Conservation (phyloP, 2,888 invertebrate species). For the Andrena chrysosceles region DNA sequence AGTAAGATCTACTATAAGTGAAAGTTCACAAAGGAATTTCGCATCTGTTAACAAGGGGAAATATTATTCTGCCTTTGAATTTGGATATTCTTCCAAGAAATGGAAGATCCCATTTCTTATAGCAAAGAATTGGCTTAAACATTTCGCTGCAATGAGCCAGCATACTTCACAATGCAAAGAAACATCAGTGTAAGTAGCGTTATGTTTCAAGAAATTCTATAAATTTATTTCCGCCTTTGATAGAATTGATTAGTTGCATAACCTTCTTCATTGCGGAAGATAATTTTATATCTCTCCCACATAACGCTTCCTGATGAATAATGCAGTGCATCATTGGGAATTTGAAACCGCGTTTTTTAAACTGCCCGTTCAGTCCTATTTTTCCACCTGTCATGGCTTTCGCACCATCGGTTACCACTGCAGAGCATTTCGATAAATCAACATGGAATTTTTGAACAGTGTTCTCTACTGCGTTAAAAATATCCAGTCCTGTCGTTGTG, state of each 20-base stretch:
- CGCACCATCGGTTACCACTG: background rate
- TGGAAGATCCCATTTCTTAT: no score
- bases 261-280: background rate
- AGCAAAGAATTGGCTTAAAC: background rate
- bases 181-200: background rate
- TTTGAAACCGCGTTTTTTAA: background rate
- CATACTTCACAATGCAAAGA: slow-evolving; percentile 7
- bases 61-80: background rate
- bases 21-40: background rate
- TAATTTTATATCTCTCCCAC: slow-evolving; percentile 21
- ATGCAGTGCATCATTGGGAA: background rate
- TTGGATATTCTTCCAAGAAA: slow-evolving; percentile 1
- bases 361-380: background rate
- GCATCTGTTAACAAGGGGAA: background rate
- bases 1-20: background rate
- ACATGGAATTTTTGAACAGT: background rate
- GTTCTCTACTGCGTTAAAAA: background rate
- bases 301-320: background rate
- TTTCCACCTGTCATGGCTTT: background rate
- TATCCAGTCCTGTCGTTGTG: slow-evolving; percentile 3
- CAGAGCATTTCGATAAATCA: background rate
- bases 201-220: slow-evolving; percentile 20
- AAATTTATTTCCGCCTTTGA: slow-evolving; percentile 2
- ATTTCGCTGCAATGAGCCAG: slow-evolving; percentile 14
- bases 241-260: slow-evolving; percentile 18